Evolutionary conservation across 2,888 invertebrate genomes (phyloP).

Genomic region (Galerucella nymphaeae): DNA sequence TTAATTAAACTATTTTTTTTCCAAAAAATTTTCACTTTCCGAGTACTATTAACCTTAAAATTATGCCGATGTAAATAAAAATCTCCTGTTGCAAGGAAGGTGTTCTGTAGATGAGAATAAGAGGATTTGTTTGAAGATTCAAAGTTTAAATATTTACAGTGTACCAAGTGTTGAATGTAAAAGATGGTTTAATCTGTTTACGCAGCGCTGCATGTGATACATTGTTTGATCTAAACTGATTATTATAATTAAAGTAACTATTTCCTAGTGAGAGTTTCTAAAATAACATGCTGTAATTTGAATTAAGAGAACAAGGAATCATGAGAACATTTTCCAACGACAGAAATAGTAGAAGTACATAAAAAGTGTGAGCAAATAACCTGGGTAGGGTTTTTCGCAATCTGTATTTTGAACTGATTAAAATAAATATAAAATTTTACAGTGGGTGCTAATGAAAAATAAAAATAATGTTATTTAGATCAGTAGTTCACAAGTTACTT

Average conservation of each 20-base stretch:
- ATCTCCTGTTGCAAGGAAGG: no score
- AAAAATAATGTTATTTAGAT: no score
- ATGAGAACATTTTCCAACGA: background rate
- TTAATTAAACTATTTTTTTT: slow-evolving; percentile 3
- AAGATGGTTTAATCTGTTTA: background rate
- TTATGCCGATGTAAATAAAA: background rate
- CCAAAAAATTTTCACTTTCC: background rate
- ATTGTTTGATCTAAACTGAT: slow-evolving; percentile 1
- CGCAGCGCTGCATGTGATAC: background rate
- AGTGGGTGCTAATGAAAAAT: no score
- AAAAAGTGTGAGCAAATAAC: no score
- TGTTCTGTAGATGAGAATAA: background rate
- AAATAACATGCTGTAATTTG: background rate
- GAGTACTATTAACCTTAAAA: background rate
- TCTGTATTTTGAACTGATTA: no score
- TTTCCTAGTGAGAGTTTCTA: background rate
- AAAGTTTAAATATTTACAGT: slow-evolving; percentile 1
- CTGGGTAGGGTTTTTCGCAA: no score
- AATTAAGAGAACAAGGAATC: background rate
- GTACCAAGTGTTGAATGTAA: slow-evolving; percentile 5
- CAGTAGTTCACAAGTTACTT: no score
- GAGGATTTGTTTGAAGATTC: background rate
- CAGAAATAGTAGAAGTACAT: no score
- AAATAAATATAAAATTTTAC: no score
- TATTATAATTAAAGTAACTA: background rate